Conservation (phyloP, 1,140 invertebrate genomes). For the Hyles euphorbiae region DNA sequence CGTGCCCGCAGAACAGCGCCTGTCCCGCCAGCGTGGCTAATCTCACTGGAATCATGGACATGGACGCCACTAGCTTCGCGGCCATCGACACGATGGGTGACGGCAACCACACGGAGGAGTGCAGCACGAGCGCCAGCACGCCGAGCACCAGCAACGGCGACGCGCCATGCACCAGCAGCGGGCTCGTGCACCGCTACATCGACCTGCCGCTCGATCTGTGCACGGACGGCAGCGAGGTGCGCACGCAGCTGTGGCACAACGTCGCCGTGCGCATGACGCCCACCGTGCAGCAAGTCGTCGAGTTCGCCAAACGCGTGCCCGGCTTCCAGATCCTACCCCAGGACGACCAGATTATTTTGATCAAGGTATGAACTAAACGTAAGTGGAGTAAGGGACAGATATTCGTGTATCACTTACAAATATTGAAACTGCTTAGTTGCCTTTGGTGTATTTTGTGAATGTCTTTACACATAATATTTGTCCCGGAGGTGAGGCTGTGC, state of each 20-base stretch:
- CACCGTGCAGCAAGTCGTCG: conserved; percentile 92
- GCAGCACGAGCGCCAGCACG: conserved; percentile 1
- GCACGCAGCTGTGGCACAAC: conserved; percentile 86
- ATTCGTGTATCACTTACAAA: no score
- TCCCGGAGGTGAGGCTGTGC: no score
- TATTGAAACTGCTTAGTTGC: no score
- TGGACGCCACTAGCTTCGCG: background rate
- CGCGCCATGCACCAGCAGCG: background rate
- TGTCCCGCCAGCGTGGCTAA: no score
- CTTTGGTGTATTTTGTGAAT: no score
- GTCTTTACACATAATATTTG: no score
- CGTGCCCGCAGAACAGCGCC: no score
- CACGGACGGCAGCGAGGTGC: conserved; percentile 50
- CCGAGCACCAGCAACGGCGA: background rate
- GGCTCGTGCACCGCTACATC: conserved; percentile 69
- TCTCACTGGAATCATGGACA: no score
- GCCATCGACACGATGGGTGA: background rate
- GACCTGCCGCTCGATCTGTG: background rate
- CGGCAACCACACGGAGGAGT: background rate
- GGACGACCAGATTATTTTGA: conserved; percentile 95
- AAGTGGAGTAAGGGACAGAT: no score
- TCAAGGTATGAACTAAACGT: conserved; percentile 80
- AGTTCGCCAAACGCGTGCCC: conserved; percentile 94
- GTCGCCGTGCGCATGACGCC: conserved; percentile 88
- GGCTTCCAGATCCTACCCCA: conserved; percentile 91